These are phyloP conservation scores for Progne subis DNA, from an alignment of 2,113 vertebrate genomes.

Conservation along the genomic window DNA sequence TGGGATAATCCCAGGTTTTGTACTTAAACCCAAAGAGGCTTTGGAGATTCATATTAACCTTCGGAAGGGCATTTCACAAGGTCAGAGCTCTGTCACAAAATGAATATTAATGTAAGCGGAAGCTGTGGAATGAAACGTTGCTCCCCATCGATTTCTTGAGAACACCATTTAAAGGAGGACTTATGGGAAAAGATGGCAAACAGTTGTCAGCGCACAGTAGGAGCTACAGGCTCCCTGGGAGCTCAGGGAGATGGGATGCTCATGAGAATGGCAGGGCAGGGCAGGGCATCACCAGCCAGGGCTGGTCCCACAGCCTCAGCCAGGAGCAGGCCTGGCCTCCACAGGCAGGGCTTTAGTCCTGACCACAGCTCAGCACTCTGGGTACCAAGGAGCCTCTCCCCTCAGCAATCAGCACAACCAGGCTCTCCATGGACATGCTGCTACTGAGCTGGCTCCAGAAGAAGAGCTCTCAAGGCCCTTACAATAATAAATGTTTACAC, in stretches of 20 bases:
- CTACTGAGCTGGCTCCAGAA: not conserved
- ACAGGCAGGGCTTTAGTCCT: fast-evolving
- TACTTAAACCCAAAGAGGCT: constrained; percentile 63
- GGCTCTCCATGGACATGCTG: not conserved
- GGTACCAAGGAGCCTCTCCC: not conserved
- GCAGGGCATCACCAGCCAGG: not conserved
- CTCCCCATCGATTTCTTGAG: not conserved
- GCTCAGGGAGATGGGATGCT: not conserved
- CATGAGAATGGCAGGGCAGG: fast-evolving
- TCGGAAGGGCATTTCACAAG: constrained; percentile 56
- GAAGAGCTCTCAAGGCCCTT: not conserved
- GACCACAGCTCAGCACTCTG: not conserved
- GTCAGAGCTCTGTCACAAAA: not conserved
- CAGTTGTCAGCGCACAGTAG: not conserved
- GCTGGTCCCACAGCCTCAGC: not conserved
- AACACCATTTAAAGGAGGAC: not conserved
- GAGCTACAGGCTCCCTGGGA: not conserved
- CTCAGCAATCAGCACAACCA: not conserved
- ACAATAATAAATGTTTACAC: not conserved
- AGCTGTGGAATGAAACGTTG: not conserved
- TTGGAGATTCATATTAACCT: constrained; percentile 55
- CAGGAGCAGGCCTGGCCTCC: not conserved
- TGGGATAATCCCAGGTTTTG: constrained; percentile 67
- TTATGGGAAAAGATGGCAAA: not conserved
- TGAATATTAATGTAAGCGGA: not conserved